Base-by-base conservation (phyloP, 2,113 vertebrate species). In the Mormoops blainvillei region DNA sequence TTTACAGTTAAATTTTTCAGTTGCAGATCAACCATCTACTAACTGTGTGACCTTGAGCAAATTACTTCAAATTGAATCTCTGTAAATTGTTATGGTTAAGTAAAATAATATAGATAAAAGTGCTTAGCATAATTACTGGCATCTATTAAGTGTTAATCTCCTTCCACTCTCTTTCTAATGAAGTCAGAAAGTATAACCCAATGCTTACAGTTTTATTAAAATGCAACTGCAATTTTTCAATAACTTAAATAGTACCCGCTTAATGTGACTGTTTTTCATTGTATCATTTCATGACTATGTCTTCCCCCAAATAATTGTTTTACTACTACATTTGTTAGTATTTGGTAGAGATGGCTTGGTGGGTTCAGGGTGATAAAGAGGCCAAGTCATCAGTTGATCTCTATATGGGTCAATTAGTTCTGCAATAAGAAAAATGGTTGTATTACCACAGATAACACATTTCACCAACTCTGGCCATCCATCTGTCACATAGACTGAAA, bases 381-480 rank as follows among this genome's bases (percentile, higher is more conserved):
- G 82, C 58, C 41, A 94, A 93, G 26, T 67, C n/a, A 97, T 88
- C 82, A 88, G n/a, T 67, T 97, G 58, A 81, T 94, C 82, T 85
- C 54, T 91, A 43, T 54, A 38, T 88, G 71, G 73, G 12, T 91
- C 77, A 94, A 71, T 84, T 94, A 56, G 63, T 67, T 88, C 38
- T 94, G 76, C 52, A 89, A 26, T 89, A 63, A 97, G 81, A 96
- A 91, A 91, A 91, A 93, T 63, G 16, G 45, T 33, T 56, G 43
- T 15, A n/a, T 54, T 54, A 48, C 38, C 58, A 88, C 54, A 94
- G 58, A 93, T 61, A 90, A 76, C 13, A 38, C 58, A 24, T 81
- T 22, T 88, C 45, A 63, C 26, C 36, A 58, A 73, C 26, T 22
- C 31, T 82, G 38, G 48, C 28, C 52, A 73, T 93, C 48, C 33